Base-by-base conservation (phyloP, 1,140 invertebrate species). In the Caenorhabditis tropicalis region DNA sequence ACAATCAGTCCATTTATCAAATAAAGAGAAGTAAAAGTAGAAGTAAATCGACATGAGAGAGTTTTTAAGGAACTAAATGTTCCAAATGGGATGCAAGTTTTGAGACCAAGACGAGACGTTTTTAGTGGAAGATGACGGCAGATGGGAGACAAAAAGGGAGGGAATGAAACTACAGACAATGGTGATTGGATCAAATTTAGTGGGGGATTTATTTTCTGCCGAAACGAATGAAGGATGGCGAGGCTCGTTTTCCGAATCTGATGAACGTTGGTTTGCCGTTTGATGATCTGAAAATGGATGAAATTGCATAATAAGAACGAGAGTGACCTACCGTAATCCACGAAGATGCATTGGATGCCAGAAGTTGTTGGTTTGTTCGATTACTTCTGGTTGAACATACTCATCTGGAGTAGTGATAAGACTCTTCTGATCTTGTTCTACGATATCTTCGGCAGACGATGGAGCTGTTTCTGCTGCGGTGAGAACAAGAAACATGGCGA, bases 181-280 rank as follows among this genome's bases (percentile, higher is more conserved):
- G 31, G 19, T 36, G 24, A 74, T 43, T 74, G 36, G 29, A n/a
- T 5, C 29, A 12, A 24, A 4, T n/a, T 19, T 15, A 12, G 7
- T 21, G 19, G 10, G 19, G 12, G 0, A 19, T 2, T 74, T 46
- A 74, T 43, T 74, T 74, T 74, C 58, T 83, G 3, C 83, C 83
- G 53, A 84, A 84, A 27, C 83, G 83, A 33, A 84, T 84, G 83
- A 84, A 84, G 1, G 83, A 79, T 29, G 83, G 83, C 10, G 39
- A 46, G 24, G 70, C 83, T n/a, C 83, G 46, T 27, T 84, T 84
- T 19, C 83, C 83, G 43, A 84, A 84, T 53, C 83, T 39, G 74
- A 84, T 84, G 74, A 84, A 84, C 12, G 70, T 79, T 24, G 83
- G 83, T 86, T 91, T 90, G 92, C 91, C 90, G 92, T 21, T 91